Base-by-base conservation (phyloP, 2,113 vertebrate genomes). In the Oenanthe melanoleuca region DNA sequence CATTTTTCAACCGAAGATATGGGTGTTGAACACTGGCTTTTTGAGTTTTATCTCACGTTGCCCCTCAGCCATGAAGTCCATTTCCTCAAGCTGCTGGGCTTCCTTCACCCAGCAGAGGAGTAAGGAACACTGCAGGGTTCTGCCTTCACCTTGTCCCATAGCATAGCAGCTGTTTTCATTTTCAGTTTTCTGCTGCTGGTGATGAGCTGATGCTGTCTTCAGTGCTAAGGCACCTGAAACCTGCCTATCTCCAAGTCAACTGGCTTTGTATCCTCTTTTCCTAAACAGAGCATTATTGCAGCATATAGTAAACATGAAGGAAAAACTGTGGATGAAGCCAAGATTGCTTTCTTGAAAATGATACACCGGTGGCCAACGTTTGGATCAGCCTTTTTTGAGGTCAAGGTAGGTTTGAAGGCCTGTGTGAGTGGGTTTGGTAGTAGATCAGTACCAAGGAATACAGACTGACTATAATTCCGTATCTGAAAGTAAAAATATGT, bases 331-430 rank as follows among this genome's bases (percentile, higher is more conserved):
- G 98, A 98, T 2, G 99, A 99, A 64, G 98, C 99, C 44, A 99
- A 98, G 78, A 87, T 98, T 95, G 98, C 98, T 5, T 99, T 99
- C 85, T 97, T 99, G 87, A 99, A 98, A 96, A 89, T 93, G 11
- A 98, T 99, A 75, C 91, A 89, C 79, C 98, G 98, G 37, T 99
- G 99, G 99, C 98, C 98, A 25, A 99, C 99, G 0, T 99, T 99
- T 21, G 99, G 99, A 59, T 99, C 99, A n/a, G 98, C 99, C 31
- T 99, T 99, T 97, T 99, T 99, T 57, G 98, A 99, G 93, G 99
- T 99, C 91, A 99, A 99, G 99, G 99, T 99, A 94, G 53, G 97
- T 83, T 37, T 83, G n/a, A 79, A 77, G 34, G 33, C 49, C 53
- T 61, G 17, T 10, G 17, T 15, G 40, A 75, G 60, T 17, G 26